phyloP scores from a whole-genome alignment of 2,797 vertebrate genomes.

The Eulemur albifrons region DNA sequence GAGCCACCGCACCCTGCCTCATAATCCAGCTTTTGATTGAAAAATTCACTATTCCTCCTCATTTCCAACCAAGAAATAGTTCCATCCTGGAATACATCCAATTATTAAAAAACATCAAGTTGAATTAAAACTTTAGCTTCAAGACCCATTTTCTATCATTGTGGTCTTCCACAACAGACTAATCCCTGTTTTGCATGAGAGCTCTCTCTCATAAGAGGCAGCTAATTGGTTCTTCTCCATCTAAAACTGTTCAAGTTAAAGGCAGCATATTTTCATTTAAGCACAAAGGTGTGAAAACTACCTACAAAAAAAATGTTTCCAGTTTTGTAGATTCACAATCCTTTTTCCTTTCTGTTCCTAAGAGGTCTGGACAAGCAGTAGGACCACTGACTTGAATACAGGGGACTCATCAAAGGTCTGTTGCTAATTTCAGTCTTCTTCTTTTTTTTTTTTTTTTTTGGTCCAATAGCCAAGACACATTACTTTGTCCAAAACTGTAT shows the following conservation, averaged over 20 bases:
- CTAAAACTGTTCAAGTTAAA: neutral
- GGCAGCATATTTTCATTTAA: neutral
- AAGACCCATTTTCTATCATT: neutral
- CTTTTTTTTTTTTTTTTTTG: neutral
- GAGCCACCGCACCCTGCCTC: too few species aligned
- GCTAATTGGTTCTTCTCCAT: neutral
- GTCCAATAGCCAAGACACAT: neutral
- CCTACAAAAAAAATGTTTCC: neutral
- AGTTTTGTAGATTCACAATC: neutral
- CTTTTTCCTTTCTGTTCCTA: neutral
- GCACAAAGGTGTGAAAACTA: neutral
- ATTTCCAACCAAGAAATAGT: neutral
- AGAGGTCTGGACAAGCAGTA: too few species aligned
- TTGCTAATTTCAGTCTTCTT: neutral
- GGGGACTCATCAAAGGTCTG: neutral
- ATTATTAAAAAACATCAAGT: too few species aligned
- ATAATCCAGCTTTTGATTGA: neutral
- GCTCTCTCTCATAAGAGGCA: neutral
- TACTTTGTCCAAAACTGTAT: neutral
- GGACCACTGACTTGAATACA: neutral
- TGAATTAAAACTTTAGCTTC: neutral
- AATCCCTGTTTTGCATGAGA: neutral
- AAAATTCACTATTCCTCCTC: neutral
- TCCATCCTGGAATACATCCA: neutral
- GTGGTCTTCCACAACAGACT: neutral